These are phyloP conservation scores for Tachysurus fulvidraco DNA, from an alignment of 2,113 vertebrate species.

Conservation along the genomic window DNA sequence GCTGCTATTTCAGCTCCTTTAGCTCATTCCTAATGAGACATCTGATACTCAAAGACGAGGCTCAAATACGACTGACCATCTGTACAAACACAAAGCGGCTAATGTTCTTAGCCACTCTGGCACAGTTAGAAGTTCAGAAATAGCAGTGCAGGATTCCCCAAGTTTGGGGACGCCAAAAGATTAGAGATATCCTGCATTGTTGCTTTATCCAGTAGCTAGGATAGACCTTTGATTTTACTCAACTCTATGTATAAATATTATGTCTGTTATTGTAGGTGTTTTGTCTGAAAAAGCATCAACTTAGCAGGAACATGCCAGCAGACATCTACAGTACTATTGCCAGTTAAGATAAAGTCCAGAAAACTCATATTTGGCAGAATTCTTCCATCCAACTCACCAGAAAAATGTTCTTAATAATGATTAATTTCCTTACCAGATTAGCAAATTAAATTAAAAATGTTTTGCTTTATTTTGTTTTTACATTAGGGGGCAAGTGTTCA, in stretches of 20 bases:
- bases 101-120: constrained; percentile 64
- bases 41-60: constrained; percentile 41
- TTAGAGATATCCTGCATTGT: constrained; percentile 13
- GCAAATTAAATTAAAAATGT: not conserved
- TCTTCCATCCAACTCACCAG: not conserved
- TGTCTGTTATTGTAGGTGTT: not conserved
- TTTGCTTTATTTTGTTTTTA: not conserved
- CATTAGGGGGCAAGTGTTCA: constrained; percentile 81
- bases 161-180: not conserved
- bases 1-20: constrained; percentile 43
- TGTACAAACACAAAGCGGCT: constrained; percentile 80
- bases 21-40: constrained; percentile 31
- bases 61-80: constrained; percentile 64
- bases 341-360: not conserved
- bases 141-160: constrained; percentile 72
- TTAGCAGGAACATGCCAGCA: not conserved
- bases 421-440: not conserved
- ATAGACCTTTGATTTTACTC: not conserved
- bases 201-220: not conserved
- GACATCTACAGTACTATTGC: not conserved
- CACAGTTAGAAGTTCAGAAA: constrained; percentile 76
- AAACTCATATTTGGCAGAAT: constrained; percentile 39
- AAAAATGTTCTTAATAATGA: not conserved
- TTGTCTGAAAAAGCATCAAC: not conserved
- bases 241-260: not conserved